These are phyloP conservation scores for Amiota minor DNA, from an alignment of 2,888 invertebrate genomes.

Conservation along the genomic window DNA sequence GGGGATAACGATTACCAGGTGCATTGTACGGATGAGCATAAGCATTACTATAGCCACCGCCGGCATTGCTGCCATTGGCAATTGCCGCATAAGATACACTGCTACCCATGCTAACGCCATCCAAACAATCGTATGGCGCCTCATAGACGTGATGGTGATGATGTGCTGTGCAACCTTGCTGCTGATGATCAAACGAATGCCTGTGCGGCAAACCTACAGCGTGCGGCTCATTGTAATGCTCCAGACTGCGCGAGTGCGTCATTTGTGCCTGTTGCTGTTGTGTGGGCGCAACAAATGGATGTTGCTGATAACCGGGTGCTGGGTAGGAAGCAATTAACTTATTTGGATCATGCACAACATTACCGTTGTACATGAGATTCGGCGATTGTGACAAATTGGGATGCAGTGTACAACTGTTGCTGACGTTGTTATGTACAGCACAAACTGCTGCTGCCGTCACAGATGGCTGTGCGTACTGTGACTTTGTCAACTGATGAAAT, in stretches of 20 bases:
- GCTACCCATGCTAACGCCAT: constrained; percentile 65
- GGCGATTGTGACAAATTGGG: constrained; percentile 46
- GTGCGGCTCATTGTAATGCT: constrained; percentile 71
- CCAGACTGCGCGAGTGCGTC: constrained; percentile 73
- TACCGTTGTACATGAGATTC: constrained; percentile 48
- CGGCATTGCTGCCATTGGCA: constrained; percentile 38
- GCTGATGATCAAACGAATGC: constrained; percentile 73
- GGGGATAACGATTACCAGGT: constrained; percentile 72
- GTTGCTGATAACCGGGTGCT: constrained; percentile 48
- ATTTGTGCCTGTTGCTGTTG: constrained; percentile 53
- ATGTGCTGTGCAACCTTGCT: constrained; percentile 54
- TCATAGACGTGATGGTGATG: constrained; percentile 65
- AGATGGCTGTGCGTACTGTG: constrained; percentile 24
- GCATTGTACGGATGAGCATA: constrained; percentile 70
- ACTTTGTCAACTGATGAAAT: constrained; percentile 46
- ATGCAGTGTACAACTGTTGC: constrained; percentile 49
- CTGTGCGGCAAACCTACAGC: constrained; percentile 65
- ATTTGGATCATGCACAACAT: constrained; percentile 31
- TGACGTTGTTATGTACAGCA: constrained; percentile 39
- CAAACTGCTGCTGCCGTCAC: constrained; percentile 30
- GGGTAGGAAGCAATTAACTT: constrained; percentile 45
- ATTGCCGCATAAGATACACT: constrained; percentile 67
- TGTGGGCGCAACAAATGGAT: constrained; percentile 38
- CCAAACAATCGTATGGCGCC: constrained; percentile 70
- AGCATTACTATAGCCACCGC: constrained; percentile 37